Evolutionary conservation across 2,797 vertebrate genomes (phyloP), one percentile per base, ranked within the genome.

Genomic region (Champsocephalus gunnari): DNA sequence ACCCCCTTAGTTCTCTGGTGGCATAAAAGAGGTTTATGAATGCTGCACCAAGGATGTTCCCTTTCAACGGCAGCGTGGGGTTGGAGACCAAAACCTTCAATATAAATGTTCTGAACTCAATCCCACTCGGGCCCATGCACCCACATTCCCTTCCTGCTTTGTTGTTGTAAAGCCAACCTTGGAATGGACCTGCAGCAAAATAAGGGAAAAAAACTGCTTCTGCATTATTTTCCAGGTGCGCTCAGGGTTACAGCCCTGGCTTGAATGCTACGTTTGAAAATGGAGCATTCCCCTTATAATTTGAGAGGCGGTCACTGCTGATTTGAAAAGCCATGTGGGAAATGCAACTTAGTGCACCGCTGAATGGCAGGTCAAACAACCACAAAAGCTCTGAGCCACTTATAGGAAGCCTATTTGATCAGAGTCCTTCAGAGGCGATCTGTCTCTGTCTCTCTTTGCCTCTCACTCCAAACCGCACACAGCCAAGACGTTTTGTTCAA

Each of bases 101-200:
- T 86, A 81, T 82, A 88, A 91, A 90, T 87, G 86, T 87, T 89
- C 81, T 92, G 89, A 94, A 93, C 90, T 93, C 89, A 90, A 88
- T 91, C 82, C 90, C 78, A 73, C 76, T 82, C 80, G 81, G 78
- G 85, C 63, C 64, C 77, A 81, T 75, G 75, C 76, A 89, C 71
- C 79, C 77, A 88, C 77, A 87, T 70, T 78, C 81, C 77, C 78
- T 79, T 76, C 73, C 75, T 82, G 75, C 85, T 87, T 91, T 91
- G 83, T 91, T 89, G 83, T 82, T 85, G 78, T 85, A 83, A 87
- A 75, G 76, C 75, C 82, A 92, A 87, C 85, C 88, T 92, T 90
- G 87, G 80, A 90, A 87, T 38, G 71, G 81, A 90, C 82, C 79
- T 85, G 74, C 47, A 87, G 73, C 81, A 87, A 92, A 81, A 80